These are phyloP conservation scores for Flexamia atlantica DNA, from an alignment of 2,888 invertebrate species.

Conservation along the genomic window DNA sequence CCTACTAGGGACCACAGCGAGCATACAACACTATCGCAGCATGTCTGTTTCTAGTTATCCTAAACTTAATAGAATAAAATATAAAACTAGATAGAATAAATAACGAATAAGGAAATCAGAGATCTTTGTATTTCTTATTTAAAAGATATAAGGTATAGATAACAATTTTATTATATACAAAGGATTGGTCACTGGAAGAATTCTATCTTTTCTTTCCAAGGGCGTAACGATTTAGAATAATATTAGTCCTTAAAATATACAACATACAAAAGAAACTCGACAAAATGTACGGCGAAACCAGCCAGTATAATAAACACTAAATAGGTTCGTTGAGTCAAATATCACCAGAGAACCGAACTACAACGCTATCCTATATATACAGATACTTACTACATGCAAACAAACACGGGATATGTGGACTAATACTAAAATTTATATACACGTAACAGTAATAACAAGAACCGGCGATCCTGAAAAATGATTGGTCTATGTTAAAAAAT, in stretches of 20 bases:
- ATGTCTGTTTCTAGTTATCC: constrained; percentile 49
- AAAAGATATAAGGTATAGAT: constrained; percentile 50
- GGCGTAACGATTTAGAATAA: constrained; percentile 60
- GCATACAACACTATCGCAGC: constrained; percentile 53
- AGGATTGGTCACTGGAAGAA: constrained; percentile 60
- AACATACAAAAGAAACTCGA: constrained; percentile 55
- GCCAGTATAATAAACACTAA: constrained; percentile 60
- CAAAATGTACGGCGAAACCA: constrained; percentile 63
- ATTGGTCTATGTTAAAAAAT: constrained; percentile 61
- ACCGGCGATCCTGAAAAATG: constrained; percentile 57
- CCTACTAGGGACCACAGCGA: constrained; percentile 1
- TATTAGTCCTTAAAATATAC: constrained; percentile 62
- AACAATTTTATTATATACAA: constrained; percentile 61
- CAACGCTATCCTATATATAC: constrained; percentile 61
- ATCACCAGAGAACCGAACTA: constrained; percentile 58
- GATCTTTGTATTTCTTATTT: constrained; percentile 11
- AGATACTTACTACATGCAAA: constrained; percentile 68
- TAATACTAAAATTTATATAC: constrained; percentile 59
- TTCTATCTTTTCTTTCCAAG: constrained; percentile 52
- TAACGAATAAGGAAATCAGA: constrained; percentile 41
- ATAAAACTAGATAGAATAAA: constrained; percentile 46
- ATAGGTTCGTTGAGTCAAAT: constrained; percentile 66
- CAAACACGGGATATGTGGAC: constrained; percentile 65
- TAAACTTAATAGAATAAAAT: constrained; percentile 51
- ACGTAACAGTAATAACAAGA: constrained; percentile 51